Percentiles rank a stretch among this genome's conserved stretches.
Conservation (phyloP, 2,888 invertebrate species). For the Nyleta sp. region DNA sequence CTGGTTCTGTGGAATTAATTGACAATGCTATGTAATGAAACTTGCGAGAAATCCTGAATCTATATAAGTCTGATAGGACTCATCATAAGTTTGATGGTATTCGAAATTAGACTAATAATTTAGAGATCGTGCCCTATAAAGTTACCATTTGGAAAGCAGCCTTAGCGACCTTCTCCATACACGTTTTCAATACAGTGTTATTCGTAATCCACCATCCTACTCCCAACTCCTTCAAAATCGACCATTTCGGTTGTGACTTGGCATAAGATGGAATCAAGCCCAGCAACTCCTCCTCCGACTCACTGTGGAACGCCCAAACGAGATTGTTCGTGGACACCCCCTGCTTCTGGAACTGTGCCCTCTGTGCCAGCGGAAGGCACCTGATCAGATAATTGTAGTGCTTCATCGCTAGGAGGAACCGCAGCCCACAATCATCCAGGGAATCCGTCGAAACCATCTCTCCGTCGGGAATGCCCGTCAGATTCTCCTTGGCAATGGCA, state of each 20-base stretch:
- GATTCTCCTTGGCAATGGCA: conserved; percentile 87
- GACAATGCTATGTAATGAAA: no score
- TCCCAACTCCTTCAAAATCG: conserved; percentile 93
- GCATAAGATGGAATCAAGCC: conserved; percentile 94
- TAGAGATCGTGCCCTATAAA: no score
- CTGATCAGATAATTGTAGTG: conserved; percentile 97
- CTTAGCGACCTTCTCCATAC: conserved; percentile 97
- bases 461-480: conserved; percentile 84
- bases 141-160: conserved; percentile 89
- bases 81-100: no score
- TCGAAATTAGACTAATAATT: neutral
- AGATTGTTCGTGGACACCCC: conserved; percentile 95
- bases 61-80: no score
- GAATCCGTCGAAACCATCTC: conserved; percentile 88
- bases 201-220: conserved; percentile 99
- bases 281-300: conserved; percentile 97
- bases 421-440: conserved; percentile 98
- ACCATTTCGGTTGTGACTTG: conserved; percentile 94
- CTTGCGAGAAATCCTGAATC: no score
- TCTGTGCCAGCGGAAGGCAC: conserved; percentile 95
- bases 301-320: conserved; percentile 99
- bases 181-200: conserved; percentile 90
- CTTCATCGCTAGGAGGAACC: conserved; percentile 98
- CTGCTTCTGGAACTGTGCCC: conserved; percentile 92
- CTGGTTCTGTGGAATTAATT: no score